These are phyloP conservation scores for Eleginops maclovinus DNA, from an alignment of 2,113 vertebrate genomes.

Conservation along the genomic window DNA sequence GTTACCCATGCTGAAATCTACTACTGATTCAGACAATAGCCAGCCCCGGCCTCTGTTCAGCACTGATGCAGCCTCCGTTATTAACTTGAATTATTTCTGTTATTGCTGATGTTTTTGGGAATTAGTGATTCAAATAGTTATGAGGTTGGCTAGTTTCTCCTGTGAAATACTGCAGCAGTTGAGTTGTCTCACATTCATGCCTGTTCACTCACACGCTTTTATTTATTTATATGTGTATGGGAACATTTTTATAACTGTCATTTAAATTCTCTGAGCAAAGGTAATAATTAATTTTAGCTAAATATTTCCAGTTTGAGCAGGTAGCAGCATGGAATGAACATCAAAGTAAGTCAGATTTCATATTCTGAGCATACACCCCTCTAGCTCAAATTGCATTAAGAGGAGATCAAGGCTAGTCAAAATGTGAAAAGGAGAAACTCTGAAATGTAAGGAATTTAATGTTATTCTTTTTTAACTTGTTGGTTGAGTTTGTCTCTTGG, in stretches of 20 bases:
- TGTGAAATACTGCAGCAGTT: not conserved
- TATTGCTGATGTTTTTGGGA: not conserved
- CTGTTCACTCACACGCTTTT: not conserved
- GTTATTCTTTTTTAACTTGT: not conserved
- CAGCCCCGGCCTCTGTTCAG: not conserved
- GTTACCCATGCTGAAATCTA: not conserved
- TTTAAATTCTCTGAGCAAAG: slow-evolving; percentile 24
- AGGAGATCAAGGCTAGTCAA: slow-evolving; percentile 34
- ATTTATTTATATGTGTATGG: not conserved
- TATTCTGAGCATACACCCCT: slow-evolving; percentile 27
- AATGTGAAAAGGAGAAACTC: slow-evolving; percentile 25
- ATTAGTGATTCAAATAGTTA: not conserved
- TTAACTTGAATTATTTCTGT: not conserved
- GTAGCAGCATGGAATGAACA: slow-evolving; percentile 29
- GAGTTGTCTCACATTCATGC: not conserved
- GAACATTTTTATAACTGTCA: not conserved
- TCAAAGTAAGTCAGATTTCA: slow-evolving; percentile 52
- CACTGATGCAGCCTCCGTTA: not conserved
- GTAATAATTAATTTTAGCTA: slow-evolving; percentile 34
- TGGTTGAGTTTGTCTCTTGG: slow-evolving; percentile 3
- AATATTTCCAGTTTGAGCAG: slow-evolving; percentile 24
- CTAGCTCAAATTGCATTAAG: slow-evolving; percentile 27
- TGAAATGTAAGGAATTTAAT: slow-evolving; percentile 22
- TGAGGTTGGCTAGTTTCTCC: not conserved
- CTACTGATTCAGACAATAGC: not conserved